A percentile compares a stretch with the other conserved stretches of the same genome.
Conservation (phyloP, 2,888 invertebrate genomes). For the Ferdinandea cuprea region DNA sequence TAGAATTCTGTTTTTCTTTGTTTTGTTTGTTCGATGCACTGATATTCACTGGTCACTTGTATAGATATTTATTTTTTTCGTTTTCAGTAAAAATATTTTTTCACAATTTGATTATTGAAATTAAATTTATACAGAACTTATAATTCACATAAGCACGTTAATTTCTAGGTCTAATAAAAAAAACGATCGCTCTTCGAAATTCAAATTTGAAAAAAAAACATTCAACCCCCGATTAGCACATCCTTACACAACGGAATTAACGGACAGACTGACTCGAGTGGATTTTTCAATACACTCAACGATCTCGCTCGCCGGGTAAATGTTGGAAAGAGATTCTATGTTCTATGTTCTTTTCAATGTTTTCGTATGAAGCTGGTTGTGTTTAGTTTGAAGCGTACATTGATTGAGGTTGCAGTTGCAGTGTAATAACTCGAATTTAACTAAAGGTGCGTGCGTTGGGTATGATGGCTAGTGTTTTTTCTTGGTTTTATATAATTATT, state of each 20-base stretch:
- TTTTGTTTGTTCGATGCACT: conserved; percentile 12
- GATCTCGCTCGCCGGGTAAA: conserved; percentile 41
- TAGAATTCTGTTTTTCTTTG: conserved; percentile 28
- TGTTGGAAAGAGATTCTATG: conserved; percentile 42
- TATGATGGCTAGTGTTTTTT: no score
- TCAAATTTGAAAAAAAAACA: neutral
- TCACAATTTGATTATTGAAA: neutral
- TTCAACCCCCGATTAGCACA: conserved; percentile 9
- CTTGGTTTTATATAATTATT: no score
- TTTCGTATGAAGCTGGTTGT: conserved; percentile 56
- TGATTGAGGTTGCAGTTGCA: conserved; percentile 4
- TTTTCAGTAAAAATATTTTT: neutral
- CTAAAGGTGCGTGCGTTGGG: no score
- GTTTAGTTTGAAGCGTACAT: conserved; percentile 56
- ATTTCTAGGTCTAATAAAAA: neutral
- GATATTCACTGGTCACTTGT: conserved; percentile 9
- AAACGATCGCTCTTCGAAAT: conserved; percentile 22
- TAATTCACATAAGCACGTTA: neutral
- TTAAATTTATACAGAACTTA: neutral
- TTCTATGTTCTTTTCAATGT: conserved; percentile 59
- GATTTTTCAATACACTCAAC: conserved; percentile 29
- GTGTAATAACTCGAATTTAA: neutral
- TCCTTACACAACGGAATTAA: conserved; percentile 39
- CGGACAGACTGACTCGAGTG: conserved; percentile 54
- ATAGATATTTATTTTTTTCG: conserved; percentile 4